phyloP scores from a whole-genome alignment of 2,113 vertebrate genomes.

The Ammodytes marinus region DNA sequence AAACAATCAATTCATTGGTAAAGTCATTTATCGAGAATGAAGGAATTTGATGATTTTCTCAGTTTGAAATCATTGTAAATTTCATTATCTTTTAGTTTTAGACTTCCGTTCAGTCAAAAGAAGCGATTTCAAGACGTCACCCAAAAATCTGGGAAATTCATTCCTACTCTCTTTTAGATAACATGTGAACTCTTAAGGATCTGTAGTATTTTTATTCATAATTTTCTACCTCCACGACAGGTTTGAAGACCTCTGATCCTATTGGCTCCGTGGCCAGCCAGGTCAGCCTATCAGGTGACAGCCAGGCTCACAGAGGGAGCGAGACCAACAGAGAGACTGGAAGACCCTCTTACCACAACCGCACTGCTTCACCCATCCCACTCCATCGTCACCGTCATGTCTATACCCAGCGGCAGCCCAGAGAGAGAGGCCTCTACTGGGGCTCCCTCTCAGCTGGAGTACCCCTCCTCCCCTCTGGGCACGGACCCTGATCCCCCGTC shows the following conservation, averaged over 20 bases:
- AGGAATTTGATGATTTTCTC: neutral
- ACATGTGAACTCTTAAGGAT: neutral
- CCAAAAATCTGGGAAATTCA: neutral
- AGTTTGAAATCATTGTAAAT: neutral
- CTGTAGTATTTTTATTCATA: neutral
- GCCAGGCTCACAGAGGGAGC: conserved; percentile 38
- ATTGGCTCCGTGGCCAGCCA: conserved; percentile 55
- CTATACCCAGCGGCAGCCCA: conserved; percentile 81
- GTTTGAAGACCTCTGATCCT: conserved; percentile 72
- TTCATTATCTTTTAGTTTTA: neutral
- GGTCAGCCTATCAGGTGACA: conserved; percentile 44
- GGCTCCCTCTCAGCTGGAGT: conserved; percentile 74
- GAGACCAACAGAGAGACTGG: conserved; percentile 36
- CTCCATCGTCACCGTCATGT: conserved; percentile 70
- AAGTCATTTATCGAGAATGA: neutral
- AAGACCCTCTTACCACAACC: conserved; percentile 25
- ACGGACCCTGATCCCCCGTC: conserved; percentile 79
- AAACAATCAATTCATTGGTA: neutral
- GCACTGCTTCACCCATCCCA: conserved; percentile 19
- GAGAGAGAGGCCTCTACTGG: conserved; percentile 76
- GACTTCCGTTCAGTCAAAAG: neutral
- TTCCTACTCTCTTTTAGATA: no score
- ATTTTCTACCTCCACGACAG: conserved; percentile 50
- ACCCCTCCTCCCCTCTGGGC: conserved; percentile 79
- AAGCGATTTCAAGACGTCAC: neutral